A percentile compares a stretch with the other conserved stretches of the same genome.
These are phyloP conservation scores for Palythoa caribaeorum DNA, from an alignment of 92 coral and sea anemone genomes.

Conservation along the genomic window DNA sequence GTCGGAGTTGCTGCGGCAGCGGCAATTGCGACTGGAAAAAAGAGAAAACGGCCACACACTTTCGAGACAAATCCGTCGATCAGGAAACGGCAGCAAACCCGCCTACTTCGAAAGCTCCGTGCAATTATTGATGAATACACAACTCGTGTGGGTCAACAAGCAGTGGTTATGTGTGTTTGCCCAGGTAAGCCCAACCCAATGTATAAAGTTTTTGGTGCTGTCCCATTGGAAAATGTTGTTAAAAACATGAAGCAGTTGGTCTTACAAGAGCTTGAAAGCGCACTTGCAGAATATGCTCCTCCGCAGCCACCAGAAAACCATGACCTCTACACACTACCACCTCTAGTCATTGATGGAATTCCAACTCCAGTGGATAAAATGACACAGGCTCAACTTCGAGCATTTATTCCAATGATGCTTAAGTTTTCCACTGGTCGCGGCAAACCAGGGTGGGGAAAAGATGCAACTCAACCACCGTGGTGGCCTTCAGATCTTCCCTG, in stretches of 20 bases:
- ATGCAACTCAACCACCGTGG: constrained; percentile 96
- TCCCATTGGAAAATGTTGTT: constrained; percentile 95
- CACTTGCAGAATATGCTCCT: constrained; percentile 97
- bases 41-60: constrained; percentile 96
- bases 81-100: constrained; percentile 98
- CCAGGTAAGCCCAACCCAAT: constrained; percentile 98
- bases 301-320: constrained; percentile 94
- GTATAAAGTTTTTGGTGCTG: constrained; percentile 98
- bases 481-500: constrained; percentile 99
- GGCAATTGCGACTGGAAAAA: constrained; percentile 99
- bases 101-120: constrained; percentile 92
- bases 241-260: constrained; percentile 90
- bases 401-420: constrained; percentile 98
- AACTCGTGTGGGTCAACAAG: constrained; percentile 99
- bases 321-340: constrained; percentile 92
- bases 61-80: constrained; percentile 99
- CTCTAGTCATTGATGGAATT: constrained; percentile 96
- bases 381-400: constrained; percentile 99
- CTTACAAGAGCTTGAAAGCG: constrained; percentile 92
- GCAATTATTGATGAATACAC: constrained; percentile 97
- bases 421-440: constrained; percentile 99
- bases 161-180: constrained; percentile 96
- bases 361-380: constrained; percentile 99
- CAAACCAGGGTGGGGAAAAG: constrained; percentile 99
- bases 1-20: constrained; percentile 99